Evolutionary conservation across 2,797 vertebrate genomes (phyloP).

Genomic region (Galago senegalensis): DNA sequence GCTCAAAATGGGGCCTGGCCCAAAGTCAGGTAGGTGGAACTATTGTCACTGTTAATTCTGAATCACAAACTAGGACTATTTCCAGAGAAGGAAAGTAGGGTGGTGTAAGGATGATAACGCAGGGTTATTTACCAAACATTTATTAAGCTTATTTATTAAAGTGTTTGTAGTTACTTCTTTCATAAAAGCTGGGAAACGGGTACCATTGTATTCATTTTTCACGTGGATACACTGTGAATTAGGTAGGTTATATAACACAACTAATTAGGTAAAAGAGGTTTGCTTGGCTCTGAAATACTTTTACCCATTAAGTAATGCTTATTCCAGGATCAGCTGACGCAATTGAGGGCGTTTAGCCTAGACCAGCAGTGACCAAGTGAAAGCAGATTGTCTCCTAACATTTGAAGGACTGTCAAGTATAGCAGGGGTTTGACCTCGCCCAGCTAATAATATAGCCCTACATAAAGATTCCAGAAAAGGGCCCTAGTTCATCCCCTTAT

Average conservation of each 20-base stretch:
- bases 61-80: slow-evolving; percentile 44
- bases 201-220: not conserved
- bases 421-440: slow-evolving; percentile 22
- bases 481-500: slow-evolving; percentile 48
- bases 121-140: not conserved
- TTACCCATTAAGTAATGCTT: slow-evolving; percentile 10
- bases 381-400: not conserved
- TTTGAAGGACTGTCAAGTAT: slow-evolving; percentile 66
- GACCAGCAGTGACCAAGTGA: not conserved
- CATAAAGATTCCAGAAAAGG: slow-evolving; percentile 47
- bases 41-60: not conserved
- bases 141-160: not conserved
- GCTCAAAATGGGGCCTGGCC: not conserved
- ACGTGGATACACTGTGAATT: not conserved
- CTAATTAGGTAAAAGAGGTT: not conserved
- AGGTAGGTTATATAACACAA: not conserved
- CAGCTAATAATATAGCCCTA: slow-evolving; percentile 51
- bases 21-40: not conserved
- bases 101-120: not conserved
- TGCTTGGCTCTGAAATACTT: slow-evolving; percentile 59
- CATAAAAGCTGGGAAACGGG: not conserved
- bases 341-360: not conserved
- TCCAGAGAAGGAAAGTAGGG: not conserved
- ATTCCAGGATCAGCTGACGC: slow-evolving; percentile 14
- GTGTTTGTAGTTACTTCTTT: not conserved